Base-by-base conservation (phyloP, 2,797 vertebrate species). In the Thamnophis elegans region DNA sequence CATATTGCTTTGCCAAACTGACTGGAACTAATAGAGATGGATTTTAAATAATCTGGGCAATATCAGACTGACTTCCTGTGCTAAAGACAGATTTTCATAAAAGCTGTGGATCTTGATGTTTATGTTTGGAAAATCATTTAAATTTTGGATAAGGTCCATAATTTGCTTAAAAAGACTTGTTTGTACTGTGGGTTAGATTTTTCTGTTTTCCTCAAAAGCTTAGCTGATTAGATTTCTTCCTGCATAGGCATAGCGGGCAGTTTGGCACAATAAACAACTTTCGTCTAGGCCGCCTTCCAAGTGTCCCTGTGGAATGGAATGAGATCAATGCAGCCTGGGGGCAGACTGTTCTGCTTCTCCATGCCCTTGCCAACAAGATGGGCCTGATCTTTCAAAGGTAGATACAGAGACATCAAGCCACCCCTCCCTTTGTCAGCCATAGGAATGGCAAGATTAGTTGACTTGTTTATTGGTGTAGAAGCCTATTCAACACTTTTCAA, bases 261-360 rank as follows among this genome's bases (percentile, higher is more conserved):
- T 99, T 99, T 92, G 99, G 99, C 85, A 99, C 99, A 20, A 99
- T 99, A 97, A 99, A 99, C 96, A 99, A 99, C 97, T 99, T 99
- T 97, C 98, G 99, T 0, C 97, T 99, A 90, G 99, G 99, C 65
- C 98, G 99, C 3, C 98, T 99, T 88, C 99, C 99, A 96, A 99
- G 99, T 0, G 99, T 99, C 58, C 99, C 99, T 0, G 99, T 99
- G 92, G 99, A 99, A 91, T 99, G 99, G 99, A 99, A 99, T 6
- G 99, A 99, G 97, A 99, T 99, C 95, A 99, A 99, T 0, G 99
- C 99, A 12, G 99, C 99, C 62, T 99, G 99, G 99, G 99, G 99
- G 6, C 99, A 99, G 96, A 99, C 99, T 0, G 99, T 99, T 94
- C 97, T 99, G 96, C 97, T 99, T 94, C 98, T 99, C 28, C 99